phyloP scores from a whole-genome alignment of 2,888 invertebrate genomes.

The Taphrorychus bicolor region DNA sequence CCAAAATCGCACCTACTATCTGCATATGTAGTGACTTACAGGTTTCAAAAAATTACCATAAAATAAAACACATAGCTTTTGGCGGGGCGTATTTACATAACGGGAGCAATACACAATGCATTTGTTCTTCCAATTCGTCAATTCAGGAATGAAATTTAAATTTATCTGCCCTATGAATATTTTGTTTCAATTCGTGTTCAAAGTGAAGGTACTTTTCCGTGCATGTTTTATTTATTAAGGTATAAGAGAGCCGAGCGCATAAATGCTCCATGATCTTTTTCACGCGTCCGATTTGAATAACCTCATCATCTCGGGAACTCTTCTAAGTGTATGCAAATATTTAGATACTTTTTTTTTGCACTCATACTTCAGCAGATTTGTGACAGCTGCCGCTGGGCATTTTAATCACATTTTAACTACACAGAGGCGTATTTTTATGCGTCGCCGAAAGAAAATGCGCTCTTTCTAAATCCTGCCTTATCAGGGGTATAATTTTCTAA shows the following conservation, averaged over 20 bases:
- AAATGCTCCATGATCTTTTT: not conserved
- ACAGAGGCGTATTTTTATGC: not conserved
- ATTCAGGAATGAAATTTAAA: conserved; percentile 17
- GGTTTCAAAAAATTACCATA: conserved; percentile 26
- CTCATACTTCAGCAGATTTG: not conserved
- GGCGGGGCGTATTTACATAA: conserved; percentile 19
- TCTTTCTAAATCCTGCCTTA: conserved; percentile 4
- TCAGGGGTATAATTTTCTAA: conserved; percentile 23
- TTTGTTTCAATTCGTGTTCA: conserved; percentile 1
- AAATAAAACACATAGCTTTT: conserved; percentile 11
- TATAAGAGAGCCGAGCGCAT: not conserved
- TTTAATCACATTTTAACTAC: not conserved
- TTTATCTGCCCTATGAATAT: conserved; percentile 12
- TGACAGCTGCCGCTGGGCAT: not conserved
- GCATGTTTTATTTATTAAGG: conserved; percentile 14
- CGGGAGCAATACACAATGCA: conserved; percentile 20
- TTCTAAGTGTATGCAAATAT: not conserved
- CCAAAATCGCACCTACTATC: conserved; percentile 15
- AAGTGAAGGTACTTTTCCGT: not conserved
- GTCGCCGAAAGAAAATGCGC: not conserved
- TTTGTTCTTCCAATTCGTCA: conserved; percentile 19
- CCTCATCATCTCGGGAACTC: not conserved
- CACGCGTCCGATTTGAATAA: not conserved
- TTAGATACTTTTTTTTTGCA: not conserved
- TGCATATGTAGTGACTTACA: conserved; percentile 23